Percentiles rank a stretch among this genome's conserved stretches.
These are phyloP conservation scores for Coptodon rendalli DNA, from an alignment of 2,113 vertebrate genomes.

Conservation along the genomic window DNA sequence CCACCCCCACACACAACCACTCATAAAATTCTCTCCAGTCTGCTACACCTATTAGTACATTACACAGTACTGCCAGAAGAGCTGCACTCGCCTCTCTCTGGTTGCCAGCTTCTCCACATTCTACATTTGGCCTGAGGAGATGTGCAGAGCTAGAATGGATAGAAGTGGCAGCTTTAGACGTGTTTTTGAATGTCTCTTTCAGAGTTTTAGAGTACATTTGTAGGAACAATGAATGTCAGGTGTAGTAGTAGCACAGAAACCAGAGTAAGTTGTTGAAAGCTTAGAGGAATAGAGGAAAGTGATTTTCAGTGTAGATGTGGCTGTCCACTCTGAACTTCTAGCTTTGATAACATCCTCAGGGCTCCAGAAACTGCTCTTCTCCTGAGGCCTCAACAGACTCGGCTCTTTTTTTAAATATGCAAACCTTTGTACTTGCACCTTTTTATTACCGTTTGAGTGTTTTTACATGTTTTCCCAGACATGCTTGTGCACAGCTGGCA, in stretches of 20 bases:
- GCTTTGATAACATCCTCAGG: conserved; percentile 41
- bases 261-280: background rate
- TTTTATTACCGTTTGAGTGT: conserved; percentile 59
- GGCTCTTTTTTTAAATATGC: conserved; percentile 59
- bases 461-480: conserved; percentile 44
- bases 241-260: background rate
- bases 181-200: background rate
- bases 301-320: background rate
- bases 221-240: background rate
- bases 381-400: conserved; percentile 43
- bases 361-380: conserved; percentile 30
- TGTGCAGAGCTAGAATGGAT: conserved; percentile 38
- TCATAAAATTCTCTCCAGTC: background rate
- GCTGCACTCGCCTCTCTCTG: background rate
- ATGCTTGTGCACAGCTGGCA: conserved; percentile 4
- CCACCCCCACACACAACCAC: background rate
- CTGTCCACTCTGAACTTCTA: conserved; percentile 27
- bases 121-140: conserved; percentile 45
- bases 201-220: background rate
- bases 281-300: background rate
- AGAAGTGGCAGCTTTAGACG: conserved; percentile 4
- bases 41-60: conserved; percentile 8
- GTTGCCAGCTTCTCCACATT: conserved; percentile 23
- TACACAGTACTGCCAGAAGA: background rate
- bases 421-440: conserved; percentile 65